Evolutionary conservation across 2,888 invertebrate genomes (phyloP).

Genomic region (Heterodera filipjevi): DNA sequence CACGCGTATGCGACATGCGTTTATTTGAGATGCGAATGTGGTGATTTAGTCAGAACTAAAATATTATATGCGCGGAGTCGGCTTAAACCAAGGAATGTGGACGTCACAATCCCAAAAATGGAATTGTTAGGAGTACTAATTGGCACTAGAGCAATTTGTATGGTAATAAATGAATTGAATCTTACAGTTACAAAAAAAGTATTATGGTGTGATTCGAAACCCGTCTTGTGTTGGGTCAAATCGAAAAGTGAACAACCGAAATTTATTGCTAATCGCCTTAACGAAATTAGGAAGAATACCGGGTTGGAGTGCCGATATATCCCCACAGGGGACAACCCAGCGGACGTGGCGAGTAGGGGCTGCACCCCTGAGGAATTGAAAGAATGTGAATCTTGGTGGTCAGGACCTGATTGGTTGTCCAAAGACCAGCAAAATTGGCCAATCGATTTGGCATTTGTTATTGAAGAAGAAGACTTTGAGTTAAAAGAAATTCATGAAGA

Average conservation of each 20-base stretch:
- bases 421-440: not conserved
- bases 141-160: not conserved
- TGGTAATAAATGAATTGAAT: not conserved
- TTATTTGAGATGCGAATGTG: constrained; percentile 16
- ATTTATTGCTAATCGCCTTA: constrained; percentile 25
- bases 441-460: not conserved
- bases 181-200: not conserved
- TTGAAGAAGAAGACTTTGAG: not conserved
- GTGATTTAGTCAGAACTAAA: not conserved
- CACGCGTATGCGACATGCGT: constrained; percentile 32
- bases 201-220: constrained; percentile 21
- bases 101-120: constrained; percentile 30
- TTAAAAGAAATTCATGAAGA: not conserved
- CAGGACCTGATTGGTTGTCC: constrained; percentile 14
- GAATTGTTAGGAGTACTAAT: constrained; percentile 16
- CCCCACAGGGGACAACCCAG: constrained; percentile 14
- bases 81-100: constrained; percentile 13
- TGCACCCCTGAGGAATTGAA: not conserved
- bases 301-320: too few species aligned
- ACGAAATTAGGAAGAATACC: not conserved
- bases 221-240: constrained; percentile 17
- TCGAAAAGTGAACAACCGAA: not conserved
- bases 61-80: not conserved
- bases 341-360: constrained; percentile 26
- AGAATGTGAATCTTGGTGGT: constrained; percentile 6